phyloP scores from a whole-genome alignment of 1,140 invertebrate species.

The Lepidurus apus region DNA sequence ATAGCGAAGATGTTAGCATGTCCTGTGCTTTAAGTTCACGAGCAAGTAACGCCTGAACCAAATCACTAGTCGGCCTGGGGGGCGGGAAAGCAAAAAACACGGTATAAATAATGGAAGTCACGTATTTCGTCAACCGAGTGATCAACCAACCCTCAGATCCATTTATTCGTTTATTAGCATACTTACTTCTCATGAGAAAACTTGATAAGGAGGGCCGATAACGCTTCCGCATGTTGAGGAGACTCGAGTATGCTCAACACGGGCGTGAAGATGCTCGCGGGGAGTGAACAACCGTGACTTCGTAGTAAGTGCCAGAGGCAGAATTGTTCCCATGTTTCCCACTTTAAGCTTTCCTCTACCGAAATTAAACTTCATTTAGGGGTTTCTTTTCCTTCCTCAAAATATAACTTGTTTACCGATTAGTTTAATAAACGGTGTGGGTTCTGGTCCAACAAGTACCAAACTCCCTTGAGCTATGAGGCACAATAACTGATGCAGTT shows the following conservation, averaged over 20 bases:
- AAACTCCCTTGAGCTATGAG: constrained; percentile 80
- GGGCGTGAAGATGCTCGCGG: constrained; percentile 67
- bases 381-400: neutral
- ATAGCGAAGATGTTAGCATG: constrained; percentile 27
- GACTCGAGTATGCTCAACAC: constrained; percentile 83
- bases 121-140: neutral
- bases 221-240: constrained; percentile 80
- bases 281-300: constrained; percentile 85
- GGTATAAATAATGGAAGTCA: neutral
- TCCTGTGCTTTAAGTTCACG: constrained; percentile 61
- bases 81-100: constrained; percentile 33
- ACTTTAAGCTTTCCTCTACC: constrained; percentile 74
- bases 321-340: constrained; percentile 95
- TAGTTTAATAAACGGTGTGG: constrained; percentile 47
- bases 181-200: constrained; percentile 80
- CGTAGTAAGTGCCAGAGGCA: constrained; percentile 92
- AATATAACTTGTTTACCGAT: constrained; percentile 46
- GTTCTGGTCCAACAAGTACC: constrained; percentile 49
- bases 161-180: constrained; percentile 34
- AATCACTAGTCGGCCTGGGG: constrained; percentile 71
- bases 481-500: constrained; percentile 83
- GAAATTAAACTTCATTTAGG: constrained; percentile 23
- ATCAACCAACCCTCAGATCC: neutral
- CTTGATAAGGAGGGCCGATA: constrained; percentile 83
- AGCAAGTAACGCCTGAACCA: constrained; percentile 74